These are phyloP conservation scores for Aythya fuligula DNA, from an alignment of 2,797 vertebrate genomes.

Conservation along the genomic window DNA sequence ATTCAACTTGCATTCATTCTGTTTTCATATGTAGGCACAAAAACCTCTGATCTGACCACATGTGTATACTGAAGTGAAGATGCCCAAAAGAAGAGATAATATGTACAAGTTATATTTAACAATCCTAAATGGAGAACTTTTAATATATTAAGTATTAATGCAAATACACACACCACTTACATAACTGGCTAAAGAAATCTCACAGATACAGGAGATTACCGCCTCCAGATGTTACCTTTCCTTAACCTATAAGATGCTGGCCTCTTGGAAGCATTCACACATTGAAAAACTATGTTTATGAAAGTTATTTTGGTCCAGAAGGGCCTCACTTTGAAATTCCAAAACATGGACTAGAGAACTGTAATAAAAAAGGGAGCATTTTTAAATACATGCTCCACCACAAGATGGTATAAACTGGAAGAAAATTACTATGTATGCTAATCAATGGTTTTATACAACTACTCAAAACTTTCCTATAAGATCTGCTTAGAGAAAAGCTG, in stretches of 20 bases:
- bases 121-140: background rate
- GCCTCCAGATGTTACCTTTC: background rate
- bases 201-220: background rate
- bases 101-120: background rate
- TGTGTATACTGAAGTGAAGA: background rate
- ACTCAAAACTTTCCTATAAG: conserved; percentile 52
- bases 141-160: background rate
- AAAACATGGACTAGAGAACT: conserved; percentile 64
- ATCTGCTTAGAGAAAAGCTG: conserved; percentile 12
- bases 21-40: background rate
- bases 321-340: conserved; percentile 54
- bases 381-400: conserved; percentile 58
- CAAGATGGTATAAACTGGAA: conserved; percentile 67
- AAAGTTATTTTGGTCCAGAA: conserved; percentile 58
- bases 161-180: background rate
- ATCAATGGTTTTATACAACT: conserved; percentile 64
- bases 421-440: conserved; percentile 71
- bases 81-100: background rate
- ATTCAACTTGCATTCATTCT: background rate
- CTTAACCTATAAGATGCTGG: conserved; percentile 34
- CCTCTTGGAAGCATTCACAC: background rate
- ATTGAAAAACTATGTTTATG: conserved; percentile 12
- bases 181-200: background rate
- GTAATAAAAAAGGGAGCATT: conserved; percentile 60
- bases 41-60: background rate